Evolutionary conservation across 2,888 invertebrate genomes (phyloP).

Genomic region (Lottia gigantea): DNA sequence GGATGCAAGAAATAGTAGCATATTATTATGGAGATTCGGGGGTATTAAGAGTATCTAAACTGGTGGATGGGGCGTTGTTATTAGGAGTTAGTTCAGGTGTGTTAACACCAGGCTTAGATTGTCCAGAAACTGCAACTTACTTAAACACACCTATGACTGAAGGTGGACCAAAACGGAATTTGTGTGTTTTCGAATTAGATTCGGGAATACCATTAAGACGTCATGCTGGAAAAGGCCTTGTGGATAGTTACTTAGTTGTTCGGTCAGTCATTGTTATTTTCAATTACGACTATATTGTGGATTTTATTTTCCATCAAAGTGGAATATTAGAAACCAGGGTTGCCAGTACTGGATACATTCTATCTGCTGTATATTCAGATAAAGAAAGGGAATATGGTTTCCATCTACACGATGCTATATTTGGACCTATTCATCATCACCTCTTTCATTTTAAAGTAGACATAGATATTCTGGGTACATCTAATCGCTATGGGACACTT

Average conservation of each 20-base stretch:
- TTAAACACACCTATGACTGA: slow-evolving; percentile 15
- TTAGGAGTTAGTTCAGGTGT: slow-evolving; percentile 24
- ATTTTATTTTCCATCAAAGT: slow-evolving; percentile 30
- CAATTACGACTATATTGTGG: slow-evolving; percentile 36
- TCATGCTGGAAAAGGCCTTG: slow-evolving; percentile 20
- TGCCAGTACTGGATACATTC: slow-evolving; percentile 32
- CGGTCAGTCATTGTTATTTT: slow-evolving; percentile 23
- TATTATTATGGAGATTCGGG: slow-evolving; percentile 34
- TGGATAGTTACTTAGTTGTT: slow-evolving; percentile 26
- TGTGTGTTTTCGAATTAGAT: slow-evolving; percentile 35
- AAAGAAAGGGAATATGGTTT: slow-evolving; percentile 27
- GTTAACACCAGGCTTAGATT: slow-evolving; percentile 31
- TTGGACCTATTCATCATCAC: slow-evolving; percentile 32
- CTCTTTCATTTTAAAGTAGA: slow-evolving; percentile 35
- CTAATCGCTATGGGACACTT: slow-evolving; percentile 51
- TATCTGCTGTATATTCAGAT: slow-evolving; percentile 20
- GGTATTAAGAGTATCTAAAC: slow-evolving; percentile 14
- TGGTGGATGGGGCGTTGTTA: slow-evolving; percentile 23
- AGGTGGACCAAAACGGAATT: background rate
- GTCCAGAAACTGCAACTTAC: slow-evolving; percentile 34
- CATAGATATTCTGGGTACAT: slow-evolving; percentile 45
- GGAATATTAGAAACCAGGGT: slow-evolving; percentile 30
- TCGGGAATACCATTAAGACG: slow-evolving; percentile 30
- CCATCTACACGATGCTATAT: slow-evolving; percentile 16
- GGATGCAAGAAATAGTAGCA: slow-evolving; percentile 34